Conservation (phyloP, 2,113 vertebrate genomes). For the Podarcis cretensis region DNA sequence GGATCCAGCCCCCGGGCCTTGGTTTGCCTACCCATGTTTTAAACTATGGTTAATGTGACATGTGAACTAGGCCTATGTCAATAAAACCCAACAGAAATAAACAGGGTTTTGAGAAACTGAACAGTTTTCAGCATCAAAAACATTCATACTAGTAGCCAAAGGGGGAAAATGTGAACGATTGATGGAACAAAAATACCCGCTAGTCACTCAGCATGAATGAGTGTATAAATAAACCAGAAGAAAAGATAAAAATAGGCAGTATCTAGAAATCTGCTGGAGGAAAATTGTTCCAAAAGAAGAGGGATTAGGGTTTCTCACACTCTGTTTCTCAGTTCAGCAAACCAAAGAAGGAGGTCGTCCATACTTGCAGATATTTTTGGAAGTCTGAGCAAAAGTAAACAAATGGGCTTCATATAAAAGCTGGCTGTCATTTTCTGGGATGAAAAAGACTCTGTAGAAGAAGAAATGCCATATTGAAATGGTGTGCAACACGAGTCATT, state of each 20-base stretch:
- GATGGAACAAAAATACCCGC: background rate
- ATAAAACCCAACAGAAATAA: background rate
- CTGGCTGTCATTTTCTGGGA: slow-evolving; percentile 3
- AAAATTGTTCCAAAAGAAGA: background rate
- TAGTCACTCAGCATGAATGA: background rate
- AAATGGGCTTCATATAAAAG: background rate
- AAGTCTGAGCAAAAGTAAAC: background rate
- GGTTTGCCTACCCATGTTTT: background rate
- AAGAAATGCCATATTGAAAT: background rate
- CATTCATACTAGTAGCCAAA: too few relatives aligned
- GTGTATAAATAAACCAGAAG: background rate
- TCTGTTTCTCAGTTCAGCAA: background rate
- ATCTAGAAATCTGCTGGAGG: background rate
- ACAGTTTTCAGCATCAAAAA: too few relatives aligned
- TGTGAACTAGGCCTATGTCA: background rate
- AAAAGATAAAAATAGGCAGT: background rate
- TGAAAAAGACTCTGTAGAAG: slow-evolving; percentile 6
- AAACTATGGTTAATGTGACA: background rate
- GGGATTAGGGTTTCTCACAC: background rate
- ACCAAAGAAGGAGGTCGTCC: background rate
- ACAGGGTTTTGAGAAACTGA: too few relatives aligned
- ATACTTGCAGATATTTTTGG: background rate
- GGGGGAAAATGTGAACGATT: background rate
- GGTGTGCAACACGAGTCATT: background rate
- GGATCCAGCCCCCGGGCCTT: too few relatives aligned